Evolutionary conservation across 2,797 vertebrate genomes (phyloP).

Genomic region (Coreius guichenoti): DNA sequence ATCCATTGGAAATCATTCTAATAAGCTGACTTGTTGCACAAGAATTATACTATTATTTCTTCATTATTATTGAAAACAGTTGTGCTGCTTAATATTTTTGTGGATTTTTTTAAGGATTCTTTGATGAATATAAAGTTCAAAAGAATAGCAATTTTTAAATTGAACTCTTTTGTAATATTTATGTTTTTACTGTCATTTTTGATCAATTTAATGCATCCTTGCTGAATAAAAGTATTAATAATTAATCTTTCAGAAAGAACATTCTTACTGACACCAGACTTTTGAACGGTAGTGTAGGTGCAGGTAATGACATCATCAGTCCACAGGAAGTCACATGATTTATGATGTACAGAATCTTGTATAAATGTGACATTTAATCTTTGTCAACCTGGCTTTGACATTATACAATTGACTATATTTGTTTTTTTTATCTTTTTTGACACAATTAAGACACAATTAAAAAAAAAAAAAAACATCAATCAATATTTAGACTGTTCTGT

Average conservation of each 20-base stretch:
- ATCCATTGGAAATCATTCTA: neutral
- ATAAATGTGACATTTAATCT: neutral
- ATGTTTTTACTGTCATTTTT: neutral
- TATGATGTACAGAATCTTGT: neutral
- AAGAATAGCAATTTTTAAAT: neutral
- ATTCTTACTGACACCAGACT: neutral
- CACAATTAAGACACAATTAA: too few relatives aligned
- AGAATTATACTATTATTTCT: neutral
- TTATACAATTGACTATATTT: too few relatives aligned
- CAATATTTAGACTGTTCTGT: neutral
- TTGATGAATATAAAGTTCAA: neutral
- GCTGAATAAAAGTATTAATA: too few relatives aligned
- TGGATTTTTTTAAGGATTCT: neutral
- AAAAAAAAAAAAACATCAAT: too few relatives aligned
- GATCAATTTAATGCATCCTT: neutral
- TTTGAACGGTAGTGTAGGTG: too few relatives aligned
- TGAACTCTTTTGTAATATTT: too few relatives aligned
- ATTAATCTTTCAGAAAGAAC: neutral
- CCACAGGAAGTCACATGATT: neutral
- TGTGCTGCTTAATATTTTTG: neutral
- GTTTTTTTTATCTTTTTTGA: too few relatives aligned
- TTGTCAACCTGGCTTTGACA: neutral
- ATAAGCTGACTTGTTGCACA: neutral
- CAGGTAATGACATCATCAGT: neutral
- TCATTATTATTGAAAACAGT: neutral